Evolutionary conservation across 2,888 invertebrate genomes (phyloP).

Genomic region (Dryomyza anilis): DNA sequence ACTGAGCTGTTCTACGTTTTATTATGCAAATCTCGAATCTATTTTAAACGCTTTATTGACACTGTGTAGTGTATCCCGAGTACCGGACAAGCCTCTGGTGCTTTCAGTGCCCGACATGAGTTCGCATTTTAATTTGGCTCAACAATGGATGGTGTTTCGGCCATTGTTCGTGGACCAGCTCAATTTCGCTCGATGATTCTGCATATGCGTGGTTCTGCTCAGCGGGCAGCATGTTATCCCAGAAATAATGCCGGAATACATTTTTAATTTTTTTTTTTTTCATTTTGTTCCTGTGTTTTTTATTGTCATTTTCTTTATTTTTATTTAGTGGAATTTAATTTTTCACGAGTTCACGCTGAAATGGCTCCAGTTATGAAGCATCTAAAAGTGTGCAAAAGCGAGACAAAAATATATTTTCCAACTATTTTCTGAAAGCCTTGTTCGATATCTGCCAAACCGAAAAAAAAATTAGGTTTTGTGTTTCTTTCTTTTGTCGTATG

Average conservation of each 20-base stretch:
- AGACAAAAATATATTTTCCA: neutral
- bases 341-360: neutral
- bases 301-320: neutral
- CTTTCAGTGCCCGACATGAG: neutral
- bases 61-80: neutral
- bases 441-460: constrained; percentile 17
- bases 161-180: neutral
- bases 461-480: constrained; percentile 5
- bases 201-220: neutral
- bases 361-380: neutral
- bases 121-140: constrained; percentile 8
- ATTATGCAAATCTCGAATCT: neutral
- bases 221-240: neutral
- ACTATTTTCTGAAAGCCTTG: constrained; percentile 10
- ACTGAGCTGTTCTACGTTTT: too few relatives aligned
- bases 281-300: neutral
- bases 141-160: constrained; percentile 5
- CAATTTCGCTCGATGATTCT: neutral
- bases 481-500: neutral
- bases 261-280: neutral
- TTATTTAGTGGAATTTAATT: neutral
- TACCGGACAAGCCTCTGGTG: neutral
- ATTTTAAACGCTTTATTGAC: constrained; percentile 12
- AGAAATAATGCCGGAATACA: neutral
- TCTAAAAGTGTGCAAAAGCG: neutral